Percentiles rank a stretch among this genome's conserved stretches.
Conservation (phyloP, 2,888 invertebrate species). For the Heterodera filipjevi region DNA sequence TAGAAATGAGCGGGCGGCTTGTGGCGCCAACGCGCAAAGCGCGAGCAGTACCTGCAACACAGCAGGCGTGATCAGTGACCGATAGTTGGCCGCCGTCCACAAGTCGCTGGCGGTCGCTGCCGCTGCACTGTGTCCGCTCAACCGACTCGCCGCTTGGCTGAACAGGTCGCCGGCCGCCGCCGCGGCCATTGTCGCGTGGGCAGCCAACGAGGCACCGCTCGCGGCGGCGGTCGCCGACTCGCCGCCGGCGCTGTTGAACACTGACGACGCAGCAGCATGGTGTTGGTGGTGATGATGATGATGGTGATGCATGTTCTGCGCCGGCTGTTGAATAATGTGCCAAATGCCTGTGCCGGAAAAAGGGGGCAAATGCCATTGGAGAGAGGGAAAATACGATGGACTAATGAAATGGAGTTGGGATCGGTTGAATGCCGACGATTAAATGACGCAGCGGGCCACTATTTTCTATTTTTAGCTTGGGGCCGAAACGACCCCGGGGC, state of each 20-base stretch:
- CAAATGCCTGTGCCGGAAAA: constrained; percentile 52
- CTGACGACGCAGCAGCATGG: constrained; percentile 27
- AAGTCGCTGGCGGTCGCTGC: constrained; percentile 43
- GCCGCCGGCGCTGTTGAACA: background rate
- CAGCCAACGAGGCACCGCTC: constrained; percentile 12
- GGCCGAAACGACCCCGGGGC: too few relatives aligned
- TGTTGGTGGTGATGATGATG: constrained; percentile 39
- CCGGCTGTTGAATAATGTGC: constrained; percentile 54
- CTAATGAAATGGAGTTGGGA: background rate
- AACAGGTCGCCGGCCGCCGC: constrained; percentile 23
- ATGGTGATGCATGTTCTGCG: constrained; percentile 35
- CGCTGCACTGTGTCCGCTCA: constrained; percentile 22
- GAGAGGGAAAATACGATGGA: background rate
- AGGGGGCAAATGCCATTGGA: background rate
- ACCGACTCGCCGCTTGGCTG: constrained; percentile 22
- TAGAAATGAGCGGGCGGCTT: too few relatives aligned
- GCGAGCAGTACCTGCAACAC: constrained; percentile 52
- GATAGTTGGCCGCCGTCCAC: constrained; percentile 52
- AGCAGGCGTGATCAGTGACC: constrained; percentile 56
- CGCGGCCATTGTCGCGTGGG: constrained; percentile 37
- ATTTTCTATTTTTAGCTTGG: too few relatives aligned
- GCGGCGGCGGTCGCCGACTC: background rate
- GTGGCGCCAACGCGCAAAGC: background rate
- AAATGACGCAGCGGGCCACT: too few relatives aligned
- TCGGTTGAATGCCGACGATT: too few relatives aligned